These are phyloP conservation scores for Dendrolimus pini DNA, from an alignment of 2,888 invertebrate genomes.

Conservation along the genomic window DNA sequence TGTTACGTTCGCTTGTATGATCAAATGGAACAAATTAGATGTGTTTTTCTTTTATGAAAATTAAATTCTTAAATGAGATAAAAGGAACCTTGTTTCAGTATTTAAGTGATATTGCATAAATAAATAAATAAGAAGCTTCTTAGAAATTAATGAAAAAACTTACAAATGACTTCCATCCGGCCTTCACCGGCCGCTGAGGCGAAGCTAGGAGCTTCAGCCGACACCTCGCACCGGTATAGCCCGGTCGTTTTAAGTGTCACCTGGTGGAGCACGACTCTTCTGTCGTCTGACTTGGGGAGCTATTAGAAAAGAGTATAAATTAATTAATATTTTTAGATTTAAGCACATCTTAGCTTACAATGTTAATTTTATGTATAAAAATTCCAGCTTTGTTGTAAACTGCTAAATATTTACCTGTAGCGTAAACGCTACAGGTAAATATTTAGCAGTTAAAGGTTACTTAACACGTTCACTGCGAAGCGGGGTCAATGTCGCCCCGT, in stretches of 20 bases:
- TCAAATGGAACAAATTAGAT: conserved; percentile 16
- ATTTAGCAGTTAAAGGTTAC: no score
- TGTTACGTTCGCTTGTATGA: conserved; percentile 11
- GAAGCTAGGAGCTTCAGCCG: conserved; percentile 87
- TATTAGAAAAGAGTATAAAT: conserved; percentile 30
- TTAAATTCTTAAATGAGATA: conserved; percentile 14
- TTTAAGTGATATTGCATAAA: conserved; percentile 4
- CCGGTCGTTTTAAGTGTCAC: conserved; percentile 84
- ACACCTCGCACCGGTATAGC: conserved; percentile 85
- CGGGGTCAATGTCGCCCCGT: no score
- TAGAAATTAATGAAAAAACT: conserved; percentile 49
- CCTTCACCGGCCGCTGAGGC: conserved; percentile 85
- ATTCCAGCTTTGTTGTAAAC: no score
- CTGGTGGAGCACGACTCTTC: conserved; percentile 79
- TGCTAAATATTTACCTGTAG: no score
- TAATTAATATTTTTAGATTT: no score
- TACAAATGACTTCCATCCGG: conserved; percentile 88
- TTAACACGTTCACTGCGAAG: no score
- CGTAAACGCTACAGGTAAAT: no score
- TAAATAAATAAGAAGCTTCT: conserved; percentile 4
- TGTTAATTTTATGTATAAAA: no score
- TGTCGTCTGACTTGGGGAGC: conserved; percentile 82
- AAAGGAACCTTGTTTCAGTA: conserved; percentile 4
- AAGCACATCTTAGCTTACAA: no score
- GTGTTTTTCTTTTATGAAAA: conserved; percentile 14